A percentile compares a stretch with the other conserved stretches of the same genome.
Evolutionary conservation across 2,888 invertebrate species (phyloP).

Genomic region (Neoaliturus tenellus): DNA sequence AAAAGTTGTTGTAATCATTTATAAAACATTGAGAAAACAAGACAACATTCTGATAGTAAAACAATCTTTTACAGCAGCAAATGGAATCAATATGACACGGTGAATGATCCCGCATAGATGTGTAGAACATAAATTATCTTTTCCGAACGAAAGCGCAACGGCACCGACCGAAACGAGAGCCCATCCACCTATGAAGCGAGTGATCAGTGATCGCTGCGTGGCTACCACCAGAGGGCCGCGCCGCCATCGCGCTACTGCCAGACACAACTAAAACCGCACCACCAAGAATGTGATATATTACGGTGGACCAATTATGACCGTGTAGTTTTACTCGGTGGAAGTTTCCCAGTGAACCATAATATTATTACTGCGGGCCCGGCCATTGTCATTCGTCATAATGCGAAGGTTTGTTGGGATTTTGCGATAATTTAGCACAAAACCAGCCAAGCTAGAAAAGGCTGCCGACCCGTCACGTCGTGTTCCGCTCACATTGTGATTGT

Average conservation of each 20-base stretch:
- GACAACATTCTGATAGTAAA: no score
- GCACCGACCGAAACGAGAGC: background rate
- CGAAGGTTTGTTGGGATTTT: constrained; percentile 31
- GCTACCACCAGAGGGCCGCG: background rate
- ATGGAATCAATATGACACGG: no score
- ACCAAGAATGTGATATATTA: constrained; percentile 30
- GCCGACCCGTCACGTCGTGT: background rate
- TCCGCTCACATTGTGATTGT: background rate
- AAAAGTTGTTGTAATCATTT: no score
- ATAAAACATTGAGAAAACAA: no score
- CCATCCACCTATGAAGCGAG: background rate
- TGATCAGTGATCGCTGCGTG: background rate
- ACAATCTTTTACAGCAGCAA: no score
- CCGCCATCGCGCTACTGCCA: background rate
- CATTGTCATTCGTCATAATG: constrained; percentile 10
- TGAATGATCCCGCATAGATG: background rate
- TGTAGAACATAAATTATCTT: background rate
- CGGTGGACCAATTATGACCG: background rate
- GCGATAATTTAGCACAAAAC: constrained; percentile 21
- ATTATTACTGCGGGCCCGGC: background rate
- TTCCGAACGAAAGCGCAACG: background rate
- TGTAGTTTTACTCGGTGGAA: constrained; percentile 12
- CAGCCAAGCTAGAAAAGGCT: background rate
- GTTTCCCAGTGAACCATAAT: background rate
- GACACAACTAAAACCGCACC: background rate